These are phyloP conservation scores for Pachyramphus minor DNA, from an alignment of 2,113 vertebrate genomes.

Conservation along the genomic window DNA sequence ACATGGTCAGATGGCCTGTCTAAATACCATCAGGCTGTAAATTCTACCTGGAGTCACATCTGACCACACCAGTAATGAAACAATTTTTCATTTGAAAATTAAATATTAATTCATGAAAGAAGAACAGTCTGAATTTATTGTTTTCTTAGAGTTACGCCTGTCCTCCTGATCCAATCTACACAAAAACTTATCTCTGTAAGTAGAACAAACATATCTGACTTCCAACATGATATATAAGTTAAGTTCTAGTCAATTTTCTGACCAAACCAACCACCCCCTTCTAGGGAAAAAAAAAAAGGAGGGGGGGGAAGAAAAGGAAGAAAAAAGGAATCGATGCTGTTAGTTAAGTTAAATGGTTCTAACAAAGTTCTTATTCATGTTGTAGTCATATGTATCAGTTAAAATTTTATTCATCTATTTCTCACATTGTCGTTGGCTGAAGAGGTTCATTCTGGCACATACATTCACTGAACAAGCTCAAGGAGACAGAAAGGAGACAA, in stretches of 20 bases:
- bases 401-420: neutral
- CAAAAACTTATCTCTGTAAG: neutral
- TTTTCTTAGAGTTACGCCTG: neutral
- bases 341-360: neutral
- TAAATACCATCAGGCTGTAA: neutral
- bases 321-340: neutral
- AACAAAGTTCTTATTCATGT: neutral
- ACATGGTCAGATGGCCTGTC: neutral
- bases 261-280: neutral
- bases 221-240: neutral
- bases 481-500: neutral
- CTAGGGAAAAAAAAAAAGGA: neutral
- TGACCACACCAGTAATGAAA: neutral
- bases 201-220: neutral
- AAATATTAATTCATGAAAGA: neutral
- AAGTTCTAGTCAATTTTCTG: neutral
- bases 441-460: neutral
- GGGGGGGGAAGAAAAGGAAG: fast-evolving
- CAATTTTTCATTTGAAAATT: neutral
- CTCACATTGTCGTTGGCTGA: neutral
- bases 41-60: neutral
- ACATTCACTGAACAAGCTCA: neutral
- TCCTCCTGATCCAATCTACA: neutral
- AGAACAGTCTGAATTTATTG: neutral
- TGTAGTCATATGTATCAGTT: neutral